Evolutionary conservation across 2,888 invertebrate species (phyloP).

Genomic region (Orthosia gothica): DNA sequence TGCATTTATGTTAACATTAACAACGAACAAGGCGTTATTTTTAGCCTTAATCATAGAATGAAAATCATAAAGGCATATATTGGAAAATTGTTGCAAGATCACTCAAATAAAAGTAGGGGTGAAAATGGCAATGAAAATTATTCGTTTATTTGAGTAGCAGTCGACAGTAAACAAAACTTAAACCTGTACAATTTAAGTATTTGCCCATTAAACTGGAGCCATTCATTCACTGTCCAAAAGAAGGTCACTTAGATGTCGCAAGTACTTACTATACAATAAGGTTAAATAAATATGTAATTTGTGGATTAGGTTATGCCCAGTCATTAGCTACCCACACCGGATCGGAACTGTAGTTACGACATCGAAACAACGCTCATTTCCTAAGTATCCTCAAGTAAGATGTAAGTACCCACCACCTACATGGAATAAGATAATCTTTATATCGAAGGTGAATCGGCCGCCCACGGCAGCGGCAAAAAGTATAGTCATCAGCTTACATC

Average conservation of each 20-base stretch:
- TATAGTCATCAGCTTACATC: conserved; percentile 84
- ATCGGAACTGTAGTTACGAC: conserved; percentile 78
- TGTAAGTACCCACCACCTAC: conserved; percentile 83
- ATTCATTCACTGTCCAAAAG: conserved; percentile 46
- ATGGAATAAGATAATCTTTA: conserved; percentile 81
- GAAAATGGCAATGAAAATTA: background rate
- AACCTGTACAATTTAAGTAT: conserved; percentile 32
- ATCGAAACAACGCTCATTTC: conserved; percentile 78
- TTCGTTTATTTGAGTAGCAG: background rate
- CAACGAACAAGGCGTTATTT: conserved; percentile 25
- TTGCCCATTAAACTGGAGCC: conserved; percentile 41
- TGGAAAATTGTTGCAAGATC: background rate
- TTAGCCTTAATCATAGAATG: background rate
- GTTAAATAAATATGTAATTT: conserved; percentile 69
- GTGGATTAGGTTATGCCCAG: conserved; percentile 67
- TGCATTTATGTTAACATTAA: conserved; percentile 35
- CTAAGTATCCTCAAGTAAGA: conserved; percentile 74
- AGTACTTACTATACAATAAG: conserved; percentile 59
- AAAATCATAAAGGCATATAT: background rate
- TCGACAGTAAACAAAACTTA: conserved; percentile 14
- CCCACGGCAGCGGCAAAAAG: conserved; percentile 83
- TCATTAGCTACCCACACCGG: conserved; percentile 76
- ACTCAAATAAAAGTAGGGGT: no score
- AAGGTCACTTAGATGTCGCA: conserved; percentile 54
- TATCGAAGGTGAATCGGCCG: conserved; percentile 89